Evolutionary conservation across 2,888 invertebrate species (phyloP).

Genomic region (Anticlea derivata): DNA sequence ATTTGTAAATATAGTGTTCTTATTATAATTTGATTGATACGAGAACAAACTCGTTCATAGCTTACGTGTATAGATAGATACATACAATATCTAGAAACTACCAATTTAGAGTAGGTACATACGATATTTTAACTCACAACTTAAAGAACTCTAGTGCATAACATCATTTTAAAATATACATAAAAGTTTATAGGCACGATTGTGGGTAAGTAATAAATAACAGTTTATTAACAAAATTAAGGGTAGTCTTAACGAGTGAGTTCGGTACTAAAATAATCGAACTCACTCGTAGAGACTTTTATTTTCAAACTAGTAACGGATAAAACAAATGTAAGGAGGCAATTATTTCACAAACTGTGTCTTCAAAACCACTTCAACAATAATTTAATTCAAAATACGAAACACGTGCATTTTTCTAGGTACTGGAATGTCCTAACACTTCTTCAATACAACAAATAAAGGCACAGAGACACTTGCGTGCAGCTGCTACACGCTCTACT

Average conservation of each 20-base stretch:
- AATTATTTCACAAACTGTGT: constrained; percentile 11
- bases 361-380: constrained; percentile 27
- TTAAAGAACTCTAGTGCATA: constrained; percentile 73
- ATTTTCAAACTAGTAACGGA: constrained; percentile 15
- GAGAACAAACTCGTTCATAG: constrained; percentile 77
- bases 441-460: constrained; percentile 72
- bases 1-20: constrained; percentile 83
- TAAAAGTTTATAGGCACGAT: constrained; percentile 74
- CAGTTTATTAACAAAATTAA: constrained; percentile 66
- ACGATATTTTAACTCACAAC: constrained; percentile 68
- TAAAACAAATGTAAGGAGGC: constrained; percentile 4
- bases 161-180: constrained; percentile 62
- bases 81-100: constrained; percentile 61
- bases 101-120: constrained; percentile 53
- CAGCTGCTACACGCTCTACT: constrained; percentile 67
- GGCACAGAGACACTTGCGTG: constrained; percentile 77
- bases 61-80: constrained; percentile 59
- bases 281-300: neutral
- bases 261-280: constrained; percentile 27
- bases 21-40: constrained; percentile 72
- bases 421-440: constrained; percentile 72
- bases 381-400: constrained; percentile 38
- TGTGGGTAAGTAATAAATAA: constrained; percentile 72
- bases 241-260: constrained; percentile 46
- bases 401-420: constrained; percentile 63